These are phyloP conservation scores for Tridacna crocea DNA, from an alignment of 2,888 invertebrate species.

Conservation along the genomic window DNA sequence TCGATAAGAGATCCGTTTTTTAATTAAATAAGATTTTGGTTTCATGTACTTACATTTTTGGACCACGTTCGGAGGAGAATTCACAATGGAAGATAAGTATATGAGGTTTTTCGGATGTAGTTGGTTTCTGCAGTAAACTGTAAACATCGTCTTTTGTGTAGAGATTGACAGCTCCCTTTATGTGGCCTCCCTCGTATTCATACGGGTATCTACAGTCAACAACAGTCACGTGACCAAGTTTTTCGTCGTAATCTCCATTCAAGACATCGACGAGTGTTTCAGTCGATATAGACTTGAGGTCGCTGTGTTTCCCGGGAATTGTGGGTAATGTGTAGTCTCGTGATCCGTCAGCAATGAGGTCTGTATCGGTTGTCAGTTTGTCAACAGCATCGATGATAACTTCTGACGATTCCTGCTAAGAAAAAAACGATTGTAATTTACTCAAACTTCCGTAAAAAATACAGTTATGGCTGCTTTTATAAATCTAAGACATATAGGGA, in stretches of 20 bases:
- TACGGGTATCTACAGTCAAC: slow-evolving; percentile 57
- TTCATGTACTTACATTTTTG: slow-evolving; percentile 90
- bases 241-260: slow-evolving; percentile 37
- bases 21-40: not conserved
- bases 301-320: slow-evolving; percentile 71
- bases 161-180: slow-evolving; percentile 59
- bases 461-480: not conserved
- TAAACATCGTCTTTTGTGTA: slow-evolving; percentile 52
- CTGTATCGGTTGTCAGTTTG: slow-evolving; percentile 35
- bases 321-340: slow-evolving; percentile 71
- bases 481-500: not conserved
- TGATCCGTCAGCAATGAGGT: slow-evolving; percentile 55
- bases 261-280: slow-evolving; percentile 60
- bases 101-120: slow-evolving; percentile 83
- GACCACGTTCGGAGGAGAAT: slow-evolving; percentile 97
- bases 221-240: slow-evolving; percentile 35
- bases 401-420: not conserved
- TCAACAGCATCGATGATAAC: slow-evolving; percentile 54
- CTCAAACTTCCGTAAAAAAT: not conserved
- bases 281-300: slow-evolving; percentile 76
- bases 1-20: not conserved
- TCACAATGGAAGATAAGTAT: slow-evolving; percentile 98
- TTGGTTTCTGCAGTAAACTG: slow-evolving; percentile 32
- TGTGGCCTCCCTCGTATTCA: slow-evolving; percentile 55
- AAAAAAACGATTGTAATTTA: not conserved